Percentiles rank a stretch among this genome's conserved stretches.
phyloP scores from a whole-genome alignment of 2,888 invertebrate species.

The Meandrusa payeni region DNA sequence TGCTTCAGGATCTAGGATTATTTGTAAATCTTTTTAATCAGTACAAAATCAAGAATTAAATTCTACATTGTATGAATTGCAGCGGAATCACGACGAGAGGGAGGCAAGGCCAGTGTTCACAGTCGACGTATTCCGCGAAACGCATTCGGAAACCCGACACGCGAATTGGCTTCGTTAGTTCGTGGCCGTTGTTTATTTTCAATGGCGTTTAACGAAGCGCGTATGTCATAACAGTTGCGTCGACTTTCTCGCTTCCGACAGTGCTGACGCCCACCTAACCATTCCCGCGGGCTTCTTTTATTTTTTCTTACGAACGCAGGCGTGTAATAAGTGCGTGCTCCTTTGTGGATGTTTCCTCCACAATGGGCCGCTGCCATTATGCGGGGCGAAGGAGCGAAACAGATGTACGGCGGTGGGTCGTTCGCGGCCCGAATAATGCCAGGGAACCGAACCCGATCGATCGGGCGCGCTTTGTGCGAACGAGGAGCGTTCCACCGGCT shows the following conservation, averaged over 20 bases:
- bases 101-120: too few relatives aligned
- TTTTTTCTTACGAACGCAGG: conserved; percentile 70
- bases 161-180: conserved; percentile 47
- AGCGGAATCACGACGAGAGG: too few relatives aligned
- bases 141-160: conserved; percentile 28
- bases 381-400: conserved; percentile 75
- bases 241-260: conserved; percentile 74
- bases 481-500: conserved; percentile 37
- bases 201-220: conserved; percentile 66
- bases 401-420: conserved; percentile 70
- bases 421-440: conserved; percentile 68
- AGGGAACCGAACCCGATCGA: conserved; percentile 68
- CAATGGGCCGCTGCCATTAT: conserved; percentile 76
- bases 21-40: too few relatives aligned
- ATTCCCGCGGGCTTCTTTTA: conserved; percentile 58
- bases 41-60: too few relatives aligned
- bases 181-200: conserved; percentile 60
- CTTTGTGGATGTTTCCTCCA: conserved; percentile 71
- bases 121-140: conserved; percentile 23
- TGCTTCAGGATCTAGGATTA: too few relatives aligned
- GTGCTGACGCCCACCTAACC: conserved; percentile 68
- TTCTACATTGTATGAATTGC: too few relatives aligned
- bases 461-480: conserved; percentile 64
- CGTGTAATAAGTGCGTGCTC: conserved; percentile 70
- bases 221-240: conserved; percentile 77